These are phyloP conservation scores for Oryzias javanicus DNA, from an alignment of 2,113 vertebrate species.

Conservation along the genomic window DNA sequence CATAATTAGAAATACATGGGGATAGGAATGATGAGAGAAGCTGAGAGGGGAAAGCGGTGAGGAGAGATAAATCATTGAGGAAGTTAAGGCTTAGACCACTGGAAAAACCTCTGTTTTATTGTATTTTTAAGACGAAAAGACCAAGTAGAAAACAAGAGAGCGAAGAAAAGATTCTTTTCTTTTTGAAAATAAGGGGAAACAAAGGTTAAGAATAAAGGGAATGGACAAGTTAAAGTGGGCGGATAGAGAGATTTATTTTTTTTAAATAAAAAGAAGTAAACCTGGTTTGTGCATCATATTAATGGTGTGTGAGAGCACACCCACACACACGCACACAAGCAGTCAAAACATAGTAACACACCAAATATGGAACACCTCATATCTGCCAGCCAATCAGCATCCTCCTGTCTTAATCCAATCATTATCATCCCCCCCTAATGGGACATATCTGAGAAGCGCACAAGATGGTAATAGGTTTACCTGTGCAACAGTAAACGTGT, in stretches of 20 bases:
- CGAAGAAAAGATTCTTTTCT: neutral
- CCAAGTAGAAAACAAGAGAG: neutral
- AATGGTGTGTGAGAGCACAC: constrained; percentile 24
- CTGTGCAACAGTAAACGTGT: constrained; percentile 7
- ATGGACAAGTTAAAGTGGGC: constrained; percentile 12
- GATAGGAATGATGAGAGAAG: constrained; percentile 18
- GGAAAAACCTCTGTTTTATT: constrained; percentile 10
- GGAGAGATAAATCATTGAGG: constrained; percentile 2
- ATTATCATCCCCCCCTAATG: constrained; percentile 52
- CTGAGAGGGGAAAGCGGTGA: neutral
- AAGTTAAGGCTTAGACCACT: neutral
- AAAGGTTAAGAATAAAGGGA: constrained; percentile 9
- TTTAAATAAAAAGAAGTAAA: constrained; percentile 25
- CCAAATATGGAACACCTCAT: constrained; percentile 37
- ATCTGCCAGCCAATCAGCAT: constrained; percentile 52
- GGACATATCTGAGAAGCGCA: constrained; percentile 29
- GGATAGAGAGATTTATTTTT: constrained; percentile 16
- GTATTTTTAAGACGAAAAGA: neutral
- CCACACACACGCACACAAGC: constrained; percentile 12
- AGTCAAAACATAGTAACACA: constrained; percentile 40
- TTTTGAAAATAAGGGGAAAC: constrained; percentile 10
- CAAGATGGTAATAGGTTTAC: constrained; percentile 8
- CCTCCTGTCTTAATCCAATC: constrained; percentile 53
- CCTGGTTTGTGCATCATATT: constrained; percentile 22
- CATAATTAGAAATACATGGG: constrained; percentile 31